Evolutionary conservation across 2,113 vertebrate genomes (phyloP), one percentile per base, ranked within the genome.

Genomic region (Ochotona curzoniae): DNA sequence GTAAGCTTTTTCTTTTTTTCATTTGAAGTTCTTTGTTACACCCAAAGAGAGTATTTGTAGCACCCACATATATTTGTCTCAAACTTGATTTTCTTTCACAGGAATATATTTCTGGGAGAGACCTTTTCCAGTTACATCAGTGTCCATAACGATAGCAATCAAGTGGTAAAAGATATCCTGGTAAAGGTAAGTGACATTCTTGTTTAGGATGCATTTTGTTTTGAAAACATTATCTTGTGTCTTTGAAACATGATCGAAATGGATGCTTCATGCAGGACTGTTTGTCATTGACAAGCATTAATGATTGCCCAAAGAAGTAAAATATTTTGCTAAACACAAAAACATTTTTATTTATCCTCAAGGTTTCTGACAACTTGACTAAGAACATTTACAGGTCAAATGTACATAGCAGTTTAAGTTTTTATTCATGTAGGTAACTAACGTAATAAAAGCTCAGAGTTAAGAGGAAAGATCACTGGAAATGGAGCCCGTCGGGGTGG

Each of bases 51-150:
- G 18, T 92, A 83, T 86, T 89, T 89, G 28, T 92, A 70, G 60
- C 85, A 82, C 4, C 32, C 87, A n/a, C 54, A 61, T 87, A 38
- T 28, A 82, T 94, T 85, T 76, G 64, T 93, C 11, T 96, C 84
- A 96, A 96, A 51, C 30, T 47, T 71, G 70, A 47, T 69, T 94
- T 90, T 69, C 51, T 94, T 87, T 96, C 51, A 96, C 97, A 99
- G 99, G 90, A 99, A 99, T 95, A 99, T 99, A 97, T 99, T 99
- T 98, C 98, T 99, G 20, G 99, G 99, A 15, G 99, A 99, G 97
- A 99, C 99, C 0, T 99, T 99, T 98, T 99, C 99, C 96, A 99
- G 99, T 98, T 99, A 99, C 87, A 99, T 99, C 95, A 99, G 99
- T 2, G 99, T 99, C 84, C 99, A 99, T 96, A 99, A 99, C 92